These are phyloP conservation scores for Adoxophyes honmai DNA, from an alignment of 1,140 invertebrate species.

Conservation along the genomic window DNA sequence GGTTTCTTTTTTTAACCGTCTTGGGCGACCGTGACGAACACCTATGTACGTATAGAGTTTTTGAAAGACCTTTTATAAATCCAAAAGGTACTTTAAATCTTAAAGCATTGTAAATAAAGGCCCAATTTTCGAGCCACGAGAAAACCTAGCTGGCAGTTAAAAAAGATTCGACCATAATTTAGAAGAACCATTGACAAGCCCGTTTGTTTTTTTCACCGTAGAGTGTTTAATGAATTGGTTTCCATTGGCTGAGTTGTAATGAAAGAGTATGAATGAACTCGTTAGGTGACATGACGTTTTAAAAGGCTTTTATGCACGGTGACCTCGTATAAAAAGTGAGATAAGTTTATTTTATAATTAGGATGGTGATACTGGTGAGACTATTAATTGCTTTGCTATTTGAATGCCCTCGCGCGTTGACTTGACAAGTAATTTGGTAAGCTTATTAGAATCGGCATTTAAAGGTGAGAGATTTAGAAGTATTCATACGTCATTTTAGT, in stretches of 20 bases:
- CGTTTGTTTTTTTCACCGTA: conserved; percentile 11
- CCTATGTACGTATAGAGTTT: conserved; percentile 34
- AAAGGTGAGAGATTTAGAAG: no score
- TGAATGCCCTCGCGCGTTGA: background rate
- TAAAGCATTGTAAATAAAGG: background rate
- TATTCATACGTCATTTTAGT: no score
- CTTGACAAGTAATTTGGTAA: no score
- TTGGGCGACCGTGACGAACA: conserved; percentile 52
- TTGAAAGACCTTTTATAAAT: background rate
- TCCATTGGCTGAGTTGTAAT: conserved; percentile 12
- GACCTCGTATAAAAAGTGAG: conserved; percentile 1
- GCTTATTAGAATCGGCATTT: no score
- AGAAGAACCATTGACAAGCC: conserved; percentile 13
- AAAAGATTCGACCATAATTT: conserved; percentile 14
- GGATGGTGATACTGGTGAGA: background rate
- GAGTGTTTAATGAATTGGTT: conserved; percentile 15
- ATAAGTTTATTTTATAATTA: conserved; percentile 5
- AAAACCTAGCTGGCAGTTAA: background rate
- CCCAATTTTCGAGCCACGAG: background rate
- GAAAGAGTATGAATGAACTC: conserved; percentile 14
- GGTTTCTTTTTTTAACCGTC: conserved; percentile 50
- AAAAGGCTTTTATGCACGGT: conserved; percentile 5
- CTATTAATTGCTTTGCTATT: conserved; percentile 4
- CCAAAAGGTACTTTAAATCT: background rate
- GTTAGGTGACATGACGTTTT: conserved; percentile 15